These are phyloP conservation scores for Promerops cafer DNA, from an alignment of 2,113 vertebrate genomes.

Conservation along the genomic window DNA sequence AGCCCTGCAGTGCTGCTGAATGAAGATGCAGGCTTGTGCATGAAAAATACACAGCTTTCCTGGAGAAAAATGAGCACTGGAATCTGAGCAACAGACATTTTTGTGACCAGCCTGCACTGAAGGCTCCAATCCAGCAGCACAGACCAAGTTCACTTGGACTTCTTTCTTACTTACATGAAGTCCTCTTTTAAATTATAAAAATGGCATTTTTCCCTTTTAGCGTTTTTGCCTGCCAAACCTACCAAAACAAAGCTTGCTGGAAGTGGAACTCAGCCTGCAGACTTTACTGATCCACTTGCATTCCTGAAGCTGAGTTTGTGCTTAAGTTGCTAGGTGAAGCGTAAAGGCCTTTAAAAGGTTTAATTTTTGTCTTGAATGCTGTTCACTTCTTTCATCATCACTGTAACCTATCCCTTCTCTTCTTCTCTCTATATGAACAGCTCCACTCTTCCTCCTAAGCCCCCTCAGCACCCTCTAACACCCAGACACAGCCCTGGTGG, in stretches of 20 bases:
- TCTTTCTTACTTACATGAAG: background rate
- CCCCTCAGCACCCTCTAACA: rapidly evolving
- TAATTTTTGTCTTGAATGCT: background rate
- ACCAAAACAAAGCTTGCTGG: background rate
- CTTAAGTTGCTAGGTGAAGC: background rate
- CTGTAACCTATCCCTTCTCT: rapidly evolving
- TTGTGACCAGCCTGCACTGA: background rate
- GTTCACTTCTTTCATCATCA: background rate
- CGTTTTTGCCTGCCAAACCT: background rate
- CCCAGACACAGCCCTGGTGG: background rate
- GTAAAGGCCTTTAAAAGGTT: background rate
- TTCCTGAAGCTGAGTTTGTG: background rate
- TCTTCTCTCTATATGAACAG: rapidly evolving
- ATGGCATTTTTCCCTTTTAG: background rate
- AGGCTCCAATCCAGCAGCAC: background rate
- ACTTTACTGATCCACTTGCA: background rate
- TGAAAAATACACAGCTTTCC: background rate
- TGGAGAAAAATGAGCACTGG: background rate
- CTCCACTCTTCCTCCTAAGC: background rate
- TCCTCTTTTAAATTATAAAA: background rate
- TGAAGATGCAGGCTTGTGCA: background rate
- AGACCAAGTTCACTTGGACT: background rate
- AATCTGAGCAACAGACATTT: background rate
- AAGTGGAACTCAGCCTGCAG: background rate
- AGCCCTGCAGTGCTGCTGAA: background rate